Conservation (phyloP, 2,888 invertebrate genomes). For the Polymixis flavicincta region DNA sequence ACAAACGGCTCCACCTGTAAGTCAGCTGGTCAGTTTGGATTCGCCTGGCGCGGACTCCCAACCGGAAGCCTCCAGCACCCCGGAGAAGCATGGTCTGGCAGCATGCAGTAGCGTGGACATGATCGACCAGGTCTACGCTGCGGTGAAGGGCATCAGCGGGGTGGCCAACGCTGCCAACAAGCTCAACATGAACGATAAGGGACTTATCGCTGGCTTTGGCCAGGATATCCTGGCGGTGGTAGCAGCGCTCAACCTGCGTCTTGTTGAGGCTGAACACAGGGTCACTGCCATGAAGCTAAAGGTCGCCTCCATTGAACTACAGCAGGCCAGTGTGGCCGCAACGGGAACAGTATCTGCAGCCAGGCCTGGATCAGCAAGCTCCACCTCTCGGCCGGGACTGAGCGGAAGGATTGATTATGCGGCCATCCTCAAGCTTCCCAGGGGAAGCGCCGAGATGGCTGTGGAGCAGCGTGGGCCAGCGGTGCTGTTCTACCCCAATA, state of each 20-base stretch:
- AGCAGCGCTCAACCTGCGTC: background rate
- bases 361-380: too few relatives aligned
- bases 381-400: too few relatives aligned
- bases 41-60: background rate
- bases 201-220: background rate
- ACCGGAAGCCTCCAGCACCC: background rate
- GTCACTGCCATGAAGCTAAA: fast-evolving
- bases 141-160: fast-evolving
- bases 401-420: background rate
- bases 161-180: background rate
- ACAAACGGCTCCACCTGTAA: fast-evolving
- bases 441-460: fast-evolving
- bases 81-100: background rate
- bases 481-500: background rate
- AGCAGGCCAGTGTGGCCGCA: fast-evolving
- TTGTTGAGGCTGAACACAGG: background rate
- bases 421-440: background rate
- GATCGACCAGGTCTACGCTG: background rate
- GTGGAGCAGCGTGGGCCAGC: background rate
- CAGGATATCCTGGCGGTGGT: background rate
- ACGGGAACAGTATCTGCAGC: too few relatives aligned
- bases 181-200: fast-evolving
- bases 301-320: background rate
- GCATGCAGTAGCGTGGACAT: background rate
- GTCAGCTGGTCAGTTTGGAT: background rate